Conservation (phyloP, 1,140 invertebrate genomes). For the Laupala kohalensis region DNA sequence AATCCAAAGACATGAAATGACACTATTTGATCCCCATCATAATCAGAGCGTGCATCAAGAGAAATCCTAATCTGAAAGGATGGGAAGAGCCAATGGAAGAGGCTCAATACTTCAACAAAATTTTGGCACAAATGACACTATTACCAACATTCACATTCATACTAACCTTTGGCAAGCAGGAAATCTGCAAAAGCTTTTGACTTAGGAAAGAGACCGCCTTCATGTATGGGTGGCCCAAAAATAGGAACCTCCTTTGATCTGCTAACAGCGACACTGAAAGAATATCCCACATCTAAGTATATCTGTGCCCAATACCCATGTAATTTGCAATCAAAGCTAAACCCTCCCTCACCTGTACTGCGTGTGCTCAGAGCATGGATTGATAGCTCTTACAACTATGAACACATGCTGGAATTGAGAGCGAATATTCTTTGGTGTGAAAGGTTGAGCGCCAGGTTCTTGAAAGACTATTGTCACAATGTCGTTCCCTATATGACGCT, state of each 20-base stretch:
- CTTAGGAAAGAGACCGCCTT: slow-evolving; percentile 72
- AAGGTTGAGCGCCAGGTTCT: slow-evolving; percentile 86
- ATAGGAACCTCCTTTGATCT: slow-evolving; percentile 90
- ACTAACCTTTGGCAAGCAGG: slow-evolving; percentile 71
- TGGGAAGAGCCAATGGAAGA: too few relatives aligned
- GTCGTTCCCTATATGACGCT: slow-evolving; percentile 87
- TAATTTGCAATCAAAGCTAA: too few relatives aligned
- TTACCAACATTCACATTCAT: too few relatives aligned
- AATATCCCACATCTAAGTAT: too few relatives aligned
- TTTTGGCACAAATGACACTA: too few relatives aligned
- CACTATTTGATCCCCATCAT: neutral
- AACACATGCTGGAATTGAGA: slow-evolving; percentile 98
- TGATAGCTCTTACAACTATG: slow-evolving; percentile 76
- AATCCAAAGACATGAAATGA: too few relatives aligned
- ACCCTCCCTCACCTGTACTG: slow-evolving; percentile 49
- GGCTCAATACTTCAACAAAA: too few relatives aligned
- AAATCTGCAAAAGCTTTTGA: slow-evolving; percentile 85
- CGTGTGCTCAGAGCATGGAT: slow-evolving; percentile 82
- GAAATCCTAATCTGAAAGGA: too few relatives aligned
- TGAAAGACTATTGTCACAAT: slow-evolving; percentile 96
- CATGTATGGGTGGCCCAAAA: slow-evolving; percentile 85
- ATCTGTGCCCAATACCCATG: too few relatives aligned
- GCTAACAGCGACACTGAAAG: slow-evolving; percentile 68
- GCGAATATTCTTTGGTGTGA: slow-evolving; percentile 82
- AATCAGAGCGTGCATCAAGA: neutral